These are phyloP conservation scores for Hedya salicella DNA, from an alignment of 2,888 invertebrate genomes.

Conservation along the genomic window DNA sequence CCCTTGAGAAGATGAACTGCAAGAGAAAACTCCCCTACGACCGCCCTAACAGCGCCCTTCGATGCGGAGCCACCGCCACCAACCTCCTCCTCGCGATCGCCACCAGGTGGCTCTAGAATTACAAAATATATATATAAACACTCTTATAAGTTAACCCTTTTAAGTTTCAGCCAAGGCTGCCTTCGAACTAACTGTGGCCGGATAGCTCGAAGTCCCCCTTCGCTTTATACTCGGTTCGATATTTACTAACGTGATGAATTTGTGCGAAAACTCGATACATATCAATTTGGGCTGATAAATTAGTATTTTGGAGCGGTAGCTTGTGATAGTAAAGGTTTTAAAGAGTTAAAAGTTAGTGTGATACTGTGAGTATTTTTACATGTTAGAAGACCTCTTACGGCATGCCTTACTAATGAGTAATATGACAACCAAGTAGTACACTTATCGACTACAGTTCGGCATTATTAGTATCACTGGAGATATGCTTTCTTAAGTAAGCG, in stretches of 20 bases:
- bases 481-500: conserved; percentile 50
- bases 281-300: conserved; percentile 80
- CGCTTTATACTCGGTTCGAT: conserved; percentile 60
- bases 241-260: conserved; percentile 72
- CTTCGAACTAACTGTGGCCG: conserved; percentile 80
- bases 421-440: conserved; percentile 58
- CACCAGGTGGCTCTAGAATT: conserved; percentile 67
- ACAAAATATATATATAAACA: conserved; percentile 25
- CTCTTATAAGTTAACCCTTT: conserved; percentile 44
- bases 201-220: conserved; percentile 69
- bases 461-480: conserved; percentile 61
- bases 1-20: conserved; percentile 93
- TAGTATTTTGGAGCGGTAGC: conserved; percentile 75
- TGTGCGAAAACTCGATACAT: conserved; percentile 83
- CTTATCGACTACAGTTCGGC: conserved; percentile 48
- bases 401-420: conserved; percentile 78
- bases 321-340: conserved; percentile 71
- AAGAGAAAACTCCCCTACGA: conserved; percentile 86
- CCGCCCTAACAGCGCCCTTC: conserved; percentile 61
- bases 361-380: conserved; percentile 74
- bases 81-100: conserved; percentile 62
- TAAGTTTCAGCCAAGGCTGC: conserved; percentile 62
- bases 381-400: conserved; percentile 69
- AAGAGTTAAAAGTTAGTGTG: conserved; percentile 68
- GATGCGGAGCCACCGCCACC: conserved; percentile 53